phyloP scores from a whole-genome alignment of 2,888 invertebrate genomes.

The Cistogaster globosa region DNA sequence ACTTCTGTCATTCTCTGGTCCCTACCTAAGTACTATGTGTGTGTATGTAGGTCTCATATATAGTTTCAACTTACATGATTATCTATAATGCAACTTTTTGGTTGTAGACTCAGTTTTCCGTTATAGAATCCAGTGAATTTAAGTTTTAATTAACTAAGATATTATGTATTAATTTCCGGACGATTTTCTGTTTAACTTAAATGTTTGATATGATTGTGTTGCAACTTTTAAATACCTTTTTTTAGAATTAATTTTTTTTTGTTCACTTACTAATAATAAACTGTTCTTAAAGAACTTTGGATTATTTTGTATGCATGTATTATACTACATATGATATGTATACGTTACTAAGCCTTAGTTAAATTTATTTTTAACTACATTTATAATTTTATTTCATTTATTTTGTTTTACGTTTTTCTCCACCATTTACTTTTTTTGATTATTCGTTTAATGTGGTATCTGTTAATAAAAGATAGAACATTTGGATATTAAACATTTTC shows the following conservation, averaged over 20 bases:
- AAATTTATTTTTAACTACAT: constrained; percentile 30
- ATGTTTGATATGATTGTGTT: constrained; percentile 18
- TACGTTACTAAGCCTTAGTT: constrained; percentile 37
- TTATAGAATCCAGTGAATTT: constrained; percentile 17
- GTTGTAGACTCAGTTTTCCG: neutral
- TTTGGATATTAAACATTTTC: neutral
- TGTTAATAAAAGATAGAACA: constrained; percentile 26
- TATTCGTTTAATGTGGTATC: neutral
- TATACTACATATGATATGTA: constrained; percentile 53
- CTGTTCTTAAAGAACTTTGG: constrained; percentile 45
- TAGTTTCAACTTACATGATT: constrained; percentile 54
- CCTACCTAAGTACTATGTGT: neutral
- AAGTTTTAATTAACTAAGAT: no score
- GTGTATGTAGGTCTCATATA: neutral
- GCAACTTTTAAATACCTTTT: neutral
- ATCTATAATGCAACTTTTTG: constrained; percentile 25
- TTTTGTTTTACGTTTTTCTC: neutral
- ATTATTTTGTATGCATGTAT: constrained; percentile 30
- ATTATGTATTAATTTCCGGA: neutral
- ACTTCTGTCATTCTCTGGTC: no score
- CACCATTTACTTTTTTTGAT: neutral
- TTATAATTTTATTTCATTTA: neutral
- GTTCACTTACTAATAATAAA: neutral
- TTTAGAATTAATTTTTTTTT: constrained; percentile 8
- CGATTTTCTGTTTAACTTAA: constrained; percentile 7